Base-by-base conservation (phyloP, 1,140 invertebrate species). In the Hypsibius dujardini region DNA sequence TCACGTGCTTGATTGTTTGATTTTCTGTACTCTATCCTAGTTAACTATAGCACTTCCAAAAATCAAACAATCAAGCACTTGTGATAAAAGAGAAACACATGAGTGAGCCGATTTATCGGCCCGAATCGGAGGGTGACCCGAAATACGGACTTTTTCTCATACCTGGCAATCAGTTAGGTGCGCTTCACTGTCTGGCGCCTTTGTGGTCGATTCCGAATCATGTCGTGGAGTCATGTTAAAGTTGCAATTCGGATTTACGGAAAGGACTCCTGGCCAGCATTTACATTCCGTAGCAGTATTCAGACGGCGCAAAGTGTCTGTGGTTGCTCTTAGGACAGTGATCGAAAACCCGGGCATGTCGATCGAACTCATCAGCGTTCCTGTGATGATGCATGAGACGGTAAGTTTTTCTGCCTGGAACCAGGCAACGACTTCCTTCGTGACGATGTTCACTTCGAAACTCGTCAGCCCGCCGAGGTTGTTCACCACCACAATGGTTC, bases 261-360 rank as follows among this genome's bases (percentile, higher is more conserved):
- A 47, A 46, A 74, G 72, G 42, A 71, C 7, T 59, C 40, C 71
- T 45, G 50, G 59, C 70, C 59, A 70, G 2, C 28, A 71, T 45
- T 47, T 46, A 3, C 47, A 75, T 15, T 71, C 70, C 1, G 72
- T 72, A 46, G n/a, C 72, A 74, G 71, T 74, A 79, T 78, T 80
- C 50, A 82, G 78, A 79, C 60, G 88, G 75, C 75, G 70, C 1
- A 77, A 71, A n/a, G 79, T 75, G 1, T 73, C 73, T 46, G 77
- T 73, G 74, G 79, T 62, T 0, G 81, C 72, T 50, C 85, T 84
- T 15, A 91, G 75, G 14, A 90, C 70, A 46, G 86, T 86, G 42
- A 92, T 81, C 73, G 89, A 88, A 70, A 90, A 79, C 1, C 90
- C 90, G 71, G 85, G 82, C 84, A 89, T 90, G 74, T 91, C 86